Percentiles rank a stretch among this genome's conserved stretches.
Evolutionary conservation across 2,888 invertebrate genomes (phyloP).

Genomic region (Aleiodes testaceus): DNA sequence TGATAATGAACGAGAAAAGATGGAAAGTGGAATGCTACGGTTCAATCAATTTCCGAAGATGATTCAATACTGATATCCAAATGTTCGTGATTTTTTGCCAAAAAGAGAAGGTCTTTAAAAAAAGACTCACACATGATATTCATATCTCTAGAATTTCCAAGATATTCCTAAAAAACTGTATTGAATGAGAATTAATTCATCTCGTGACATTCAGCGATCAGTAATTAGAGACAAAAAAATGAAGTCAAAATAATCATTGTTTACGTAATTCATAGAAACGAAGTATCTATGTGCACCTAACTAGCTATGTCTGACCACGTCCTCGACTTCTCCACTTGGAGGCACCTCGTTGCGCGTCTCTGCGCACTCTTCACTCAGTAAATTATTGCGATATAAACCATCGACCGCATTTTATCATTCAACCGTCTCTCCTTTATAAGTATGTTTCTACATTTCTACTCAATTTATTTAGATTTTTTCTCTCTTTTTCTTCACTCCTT

Average conservation of each 20-base stretch:
- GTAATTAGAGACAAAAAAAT: conserved; percentile 1
- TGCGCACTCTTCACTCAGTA: conserved; percentile 15
- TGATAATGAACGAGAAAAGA: too few species aligned
- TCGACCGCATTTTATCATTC: conserved; percentile 48
- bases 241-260: not conserved
- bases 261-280: conserved; percentile 27
- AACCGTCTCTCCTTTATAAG: conserved; percentile 32
- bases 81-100: too few species aligned
- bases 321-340: conserved; percentile 38
- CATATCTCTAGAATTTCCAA: too few species aligned
- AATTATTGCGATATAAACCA: conserved; percentile 46
- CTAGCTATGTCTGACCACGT: conserved; percentile 40
- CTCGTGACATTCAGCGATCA: too few species aligned
- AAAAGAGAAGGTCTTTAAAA: too few species aligned
- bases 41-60: too few species aligned
- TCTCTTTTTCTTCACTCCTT: conserved; percentile 4
- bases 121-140: too few species aligned
- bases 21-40: too few species aligned
- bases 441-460: conserved; percentile 30
- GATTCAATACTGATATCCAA: too few species aligned
- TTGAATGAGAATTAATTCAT: too few species aligned
- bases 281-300: not conserved
- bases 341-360: conserved; percentile 8
- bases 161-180: too few species aligned
- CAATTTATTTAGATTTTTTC: conserved; percentile 24